Evolutionary conservation across 2,888 invertebrate species (phyloP).

Genomic region (Latrodectus hesperus): DNA sequence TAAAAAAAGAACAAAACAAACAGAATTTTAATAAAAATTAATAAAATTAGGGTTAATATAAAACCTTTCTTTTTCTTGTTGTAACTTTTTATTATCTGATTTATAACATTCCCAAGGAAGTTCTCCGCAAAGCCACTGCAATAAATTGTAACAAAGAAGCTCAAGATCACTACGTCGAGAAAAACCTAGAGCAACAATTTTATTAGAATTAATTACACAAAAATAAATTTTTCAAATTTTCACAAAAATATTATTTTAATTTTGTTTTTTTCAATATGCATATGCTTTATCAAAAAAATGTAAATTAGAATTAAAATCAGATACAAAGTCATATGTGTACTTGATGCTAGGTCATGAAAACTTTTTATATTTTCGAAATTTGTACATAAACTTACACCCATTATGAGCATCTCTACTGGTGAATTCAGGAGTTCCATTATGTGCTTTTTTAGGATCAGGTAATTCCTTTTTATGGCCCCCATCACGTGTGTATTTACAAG

Average conservation of each 20-base stretch:
- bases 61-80: constrained; percentile 55
- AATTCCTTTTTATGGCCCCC: constrained; percentile 85
- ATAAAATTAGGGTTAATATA: background rate
- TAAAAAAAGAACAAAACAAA: too few relatives aligned
- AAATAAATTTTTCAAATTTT: too few relatives aligned
- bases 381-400: constrained; percentile 71
- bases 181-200: constrained; percentile 62
- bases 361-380: too few relatives aligned
- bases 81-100: constrained; percentile 45
- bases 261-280: too few relatives aligned
- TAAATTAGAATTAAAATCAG: too few relatives aligned
- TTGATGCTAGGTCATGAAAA: too few relatives aligned
- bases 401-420: constrained; percentile 84
- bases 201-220: too few relatives aligned
- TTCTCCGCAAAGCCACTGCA: constrained; percentile 76
- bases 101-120: constrained; percentile 74
- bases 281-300: too few relatives aligned
- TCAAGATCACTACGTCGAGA: constrained; percentile 76
- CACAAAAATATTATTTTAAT: too few relatives aligned
- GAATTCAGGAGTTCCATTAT: constrained; percentile 97
- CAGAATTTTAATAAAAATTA: background rate
- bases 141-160: constrained; percentile 77
- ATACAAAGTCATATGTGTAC: too few relatives aligned
- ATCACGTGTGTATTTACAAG: constrained; percentile 51
- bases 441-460: constrained; percentile 90